Base-by-base conservation (phyloP, 2,888 invertebrate genomes). In the Scrobipalpa atriplicella region DNA sequence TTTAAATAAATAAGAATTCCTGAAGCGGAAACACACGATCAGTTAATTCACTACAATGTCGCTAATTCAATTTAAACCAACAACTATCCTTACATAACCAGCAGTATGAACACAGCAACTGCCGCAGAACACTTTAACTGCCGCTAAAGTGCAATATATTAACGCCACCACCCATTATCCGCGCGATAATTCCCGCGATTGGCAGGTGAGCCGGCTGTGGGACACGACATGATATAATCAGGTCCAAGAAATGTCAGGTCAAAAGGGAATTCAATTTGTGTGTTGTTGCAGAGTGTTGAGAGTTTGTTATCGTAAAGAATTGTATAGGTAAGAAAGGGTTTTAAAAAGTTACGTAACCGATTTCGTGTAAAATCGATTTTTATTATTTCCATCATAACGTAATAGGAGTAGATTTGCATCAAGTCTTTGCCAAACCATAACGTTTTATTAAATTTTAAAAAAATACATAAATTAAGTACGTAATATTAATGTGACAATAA, bases 141-240 rank as follows among this genome's bases (percentile, higher is more conserved):
- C n/a, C n/a, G 38, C 9, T 29, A 16, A 58, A 58, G 38, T 38
- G 36, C 38, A 36, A 58, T 58, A 58, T 38, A 58, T 58, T 58
- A 38, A 38, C 58, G 58, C 36, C 58, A 58, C 36, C 29, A 16
- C 38, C 8, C 9, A 58, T 58, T 58, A 58, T 58, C 58, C 58
- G 13, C 16, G 58, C 38, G 58, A 38, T 58, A 58, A 58, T 58
- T 58, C 58, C 13, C n/a, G 36, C 58, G 29, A 58, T 58, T 58
- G 58, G 58, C 58, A 38, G 58, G 38, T 58, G 58, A 58, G 38
- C 36, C 36, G 54, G 29, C 11, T 2, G 13, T 1, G 5, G 10
- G 10, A 21, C 54, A 56, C 21, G 54, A 56, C 21, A 21, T 56
- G 54, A 56, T 56, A 11, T 29, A 29, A 29, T 56, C 54, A 56